phyloP scores from a whole-genome alignment of 2,888 invertebrate species.

The Neoitamus cyanurus region DNA sequence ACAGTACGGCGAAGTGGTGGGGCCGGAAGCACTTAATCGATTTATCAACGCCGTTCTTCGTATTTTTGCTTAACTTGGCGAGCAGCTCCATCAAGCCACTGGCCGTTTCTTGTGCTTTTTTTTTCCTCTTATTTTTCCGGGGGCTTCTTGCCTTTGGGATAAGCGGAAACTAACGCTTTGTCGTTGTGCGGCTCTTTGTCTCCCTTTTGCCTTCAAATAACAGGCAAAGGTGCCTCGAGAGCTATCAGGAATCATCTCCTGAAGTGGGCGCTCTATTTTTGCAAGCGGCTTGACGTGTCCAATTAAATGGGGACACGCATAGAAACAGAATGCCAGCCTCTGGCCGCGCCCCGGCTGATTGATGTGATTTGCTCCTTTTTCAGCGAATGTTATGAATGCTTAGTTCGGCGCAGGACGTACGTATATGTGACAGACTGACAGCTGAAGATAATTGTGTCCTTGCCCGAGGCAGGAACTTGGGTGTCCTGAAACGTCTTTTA shows the following conservation, averaged over 20 bases:
- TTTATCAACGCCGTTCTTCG: constrained; percentile 30
- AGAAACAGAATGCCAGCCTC: background rate
- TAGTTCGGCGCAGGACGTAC: background rate
- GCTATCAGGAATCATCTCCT: constrained; percentile 12
- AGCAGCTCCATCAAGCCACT: background rate
- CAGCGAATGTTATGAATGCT: constrained; percentile 16
- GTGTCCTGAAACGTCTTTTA: background rate
- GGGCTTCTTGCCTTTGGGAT: background rate
- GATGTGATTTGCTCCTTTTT: constrained; percentile 33
- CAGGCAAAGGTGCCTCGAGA: background rate
- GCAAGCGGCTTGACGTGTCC: constrained; percentile 34
- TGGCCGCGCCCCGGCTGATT: background rate
- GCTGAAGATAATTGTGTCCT: constrained; percentile 37
- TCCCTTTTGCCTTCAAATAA: background rate
- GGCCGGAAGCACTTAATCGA: constrained; percentile 30
- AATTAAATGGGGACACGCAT: constrained; percentile 39
- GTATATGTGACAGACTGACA: constrained; percentile 39
- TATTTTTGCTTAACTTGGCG: background rate
- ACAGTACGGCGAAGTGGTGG: background rate
- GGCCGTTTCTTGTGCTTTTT: background rate
- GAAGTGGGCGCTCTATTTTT: background rate
- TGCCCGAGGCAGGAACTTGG: background rate
- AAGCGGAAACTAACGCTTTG: background rate
- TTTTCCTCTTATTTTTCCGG: background rate
- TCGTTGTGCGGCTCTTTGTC: background rate